phyloP scores from a whole-genome alignment of 2,888 invertebrate species.

The Rhagophthalmus giganteus region DNA sequence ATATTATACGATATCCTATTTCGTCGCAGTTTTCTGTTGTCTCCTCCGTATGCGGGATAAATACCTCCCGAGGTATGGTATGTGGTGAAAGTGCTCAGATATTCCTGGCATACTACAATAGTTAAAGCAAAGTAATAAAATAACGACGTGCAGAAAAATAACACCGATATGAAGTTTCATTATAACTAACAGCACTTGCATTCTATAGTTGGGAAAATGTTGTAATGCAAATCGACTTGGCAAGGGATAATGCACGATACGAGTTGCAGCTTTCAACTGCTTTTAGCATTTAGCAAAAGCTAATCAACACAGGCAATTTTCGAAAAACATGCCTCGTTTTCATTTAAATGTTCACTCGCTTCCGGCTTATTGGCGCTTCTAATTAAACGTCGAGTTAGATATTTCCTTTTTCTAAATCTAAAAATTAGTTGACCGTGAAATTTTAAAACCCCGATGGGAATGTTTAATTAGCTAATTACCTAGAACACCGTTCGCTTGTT shows the following conservation, averaged over 20 bases:
- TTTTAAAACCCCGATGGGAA: constrained; percentile 6
- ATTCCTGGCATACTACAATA: too few species aligned
- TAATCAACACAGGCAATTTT: constrained; percentile 22
- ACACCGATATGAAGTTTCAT: too few species aligned
- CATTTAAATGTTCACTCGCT: constrained; percentile 16
- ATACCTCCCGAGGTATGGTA: too few species aligned
- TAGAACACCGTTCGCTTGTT: too few species aligned
- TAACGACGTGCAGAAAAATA: too few species aligned
- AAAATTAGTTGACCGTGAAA: constrained; percentile 7
- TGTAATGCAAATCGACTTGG: constrained; percentile 5
- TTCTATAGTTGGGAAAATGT: too few species aligned
- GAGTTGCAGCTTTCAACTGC: constrained; percentile 2
- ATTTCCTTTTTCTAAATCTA: constrained; percentile 10
- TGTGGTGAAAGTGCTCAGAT: too few species aligned
- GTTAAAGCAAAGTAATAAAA: too few species aligned
- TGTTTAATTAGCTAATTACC: constrained; percentile 9
- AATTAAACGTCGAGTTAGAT: constrained; percentile 20
- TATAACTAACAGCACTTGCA: too few species aligned
- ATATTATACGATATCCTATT: constrained; percentile 17
- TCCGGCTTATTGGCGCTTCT: constrained; percentile 16
- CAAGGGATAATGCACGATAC: background rate
- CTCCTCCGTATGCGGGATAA: too few species aligned
- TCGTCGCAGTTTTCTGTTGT: constrained; percentile 7
- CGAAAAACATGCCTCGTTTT: constrained; percentile 15
- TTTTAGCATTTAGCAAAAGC: constrained; percentile 4